Percentiles rank a stretch among this genome's conserved stretches.
Evolutionary conservation across 2,888 invertebrate genomes (phyloP).

Genomic region (Ormyrus nitidulus): DNA sequence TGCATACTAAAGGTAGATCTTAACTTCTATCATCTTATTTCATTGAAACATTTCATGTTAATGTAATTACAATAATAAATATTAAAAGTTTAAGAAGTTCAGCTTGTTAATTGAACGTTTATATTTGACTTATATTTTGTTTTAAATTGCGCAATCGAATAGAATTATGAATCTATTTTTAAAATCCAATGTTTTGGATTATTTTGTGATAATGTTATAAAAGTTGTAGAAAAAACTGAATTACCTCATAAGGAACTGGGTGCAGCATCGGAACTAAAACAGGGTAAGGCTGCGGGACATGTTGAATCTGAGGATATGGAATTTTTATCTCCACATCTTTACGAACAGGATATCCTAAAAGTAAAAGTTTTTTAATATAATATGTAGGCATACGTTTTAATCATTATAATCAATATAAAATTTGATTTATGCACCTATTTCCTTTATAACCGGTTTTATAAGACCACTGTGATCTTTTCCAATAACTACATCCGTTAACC

Average conservation of each 20-base stretch:
- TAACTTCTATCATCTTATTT: too few species aligned
- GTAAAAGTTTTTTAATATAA: constrained; percentile 7
- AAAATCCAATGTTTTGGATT: too few species aligned
- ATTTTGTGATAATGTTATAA: background rate
- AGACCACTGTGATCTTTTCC: constrained; percentile 66
- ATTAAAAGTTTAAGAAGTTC: too few species aligned
- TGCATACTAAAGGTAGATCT: too few species aligned
- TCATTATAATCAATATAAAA: background rate
- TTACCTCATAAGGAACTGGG: constrained; percentile 77
- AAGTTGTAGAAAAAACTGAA: background rate
- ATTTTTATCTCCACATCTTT: constrained; percentile 79
- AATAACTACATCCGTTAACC: constrained; percentile 54
- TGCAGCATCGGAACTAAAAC: constrained; percentile 83
- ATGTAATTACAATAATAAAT: too few species aligned
- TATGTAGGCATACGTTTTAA: background rate
- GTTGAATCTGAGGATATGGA: constrained; percentile 77
- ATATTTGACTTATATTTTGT: too few species aligned
- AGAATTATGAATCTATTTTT: too few species aligned
- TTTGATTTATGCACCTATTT: constrained; percentile 74
- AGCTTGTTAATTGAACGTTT: too few species aligned
- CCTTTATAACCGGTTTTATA: constrained; percentile 80
- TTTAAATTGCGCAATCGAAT: too few species aligned
- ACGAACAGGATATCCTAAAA: constrained; percentile 77
- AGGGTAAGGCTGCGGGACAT: constrained; percentile 81
- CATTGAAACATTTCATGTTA: too few species aligned